Base-by-base conservation (phyloP, 2,797 vertebrate genomes). In the Gymnodraco acuticeps region DNA sequence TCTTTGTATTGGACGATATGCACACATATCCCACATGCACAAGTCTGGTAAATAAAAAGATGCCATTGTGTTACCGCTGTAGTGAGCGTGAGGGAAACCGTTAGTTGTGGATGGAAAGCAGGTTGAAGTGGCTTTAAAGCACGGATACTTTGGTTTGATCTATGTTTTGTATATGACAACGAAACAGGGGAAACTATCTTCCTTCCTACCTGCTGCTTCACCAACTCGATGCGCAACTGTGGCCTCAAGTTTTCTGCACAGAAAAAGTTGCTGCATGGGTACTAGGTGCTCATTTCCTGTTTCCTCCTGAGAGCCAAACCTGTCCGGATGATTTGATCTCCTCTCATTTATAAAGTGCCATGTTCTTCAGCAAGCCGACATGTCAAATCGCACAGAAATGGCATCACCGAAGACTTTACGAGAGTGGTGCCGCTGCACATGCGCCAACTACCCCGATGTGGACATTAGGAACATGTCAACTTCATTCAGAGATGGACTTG, bases 401-500 rank as follows among this genome's bases (percentile, higher is more conserved):
- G 65, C 81, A 58, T 81, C 88, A 5, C 16, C 52, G 12, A 71
- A 10, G 55, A 53, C 41, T 63, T 10, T 93, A 0, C 69, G 41
- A 1, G 82, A 93, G 1, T 97, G 96, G 96, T 96, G 96, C 91
- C 92, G 95, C 73, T 86, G 80, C 77, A 93, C 95, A 61, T 96
- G 95, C 90, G 87, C 94, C 71, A 79, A 77, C 20, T 96, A 97
- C 91, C 87, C 89, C 56, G 84, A 88, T 10, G 94, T 97, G 93
- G 94, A 96, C n/a, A 92, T 97, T 66, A 93, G 81, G 58, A 90
- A 96, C 92, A 92, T 96, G 90, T 96, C 95, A 74, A 60, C 92
- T 68, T 97, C 96, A 27, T 97, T 96, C 94, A 94, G 94, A 78
- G 96, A 97, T 70, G 96, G 96, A 64, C 92, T 96, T 54, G 96